These are phyloP conservation scores for Neoascia interrupta DNA, from an alignment of 2,888 invertebrate genomes.

Conservation along the genomic window DNA sequence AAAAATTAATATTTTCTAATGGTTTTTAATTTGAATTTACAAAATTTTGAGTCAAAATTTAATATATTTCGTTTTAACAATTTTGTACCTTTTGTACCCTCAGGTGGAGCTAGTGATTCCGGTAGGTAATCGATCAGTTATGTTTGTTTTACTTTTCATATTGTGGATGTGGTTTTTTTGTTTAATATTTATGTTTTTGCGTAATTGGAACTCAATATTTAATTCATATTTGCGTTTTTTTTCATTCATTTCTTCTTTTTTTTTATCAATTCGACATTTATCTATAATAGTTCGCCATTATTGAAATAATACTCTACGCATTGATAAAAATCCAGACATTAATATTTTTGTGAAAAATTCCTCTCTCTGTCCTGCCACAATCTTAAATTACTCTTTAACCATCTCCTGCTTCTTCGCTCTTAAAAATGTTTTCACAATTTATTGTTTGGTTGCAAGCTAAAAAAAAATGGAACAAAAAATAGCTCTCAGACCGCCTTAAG, in stretches of 20 bases:
- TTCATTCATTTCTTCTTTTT: slow-evolving; percentile 40
- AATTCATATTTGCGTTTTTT: slow-evolving; percentile 31
- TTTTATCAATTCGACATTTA: slow-evolving; percentile 38
- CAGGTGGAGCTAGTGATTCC: slow-evolving; percentile 81
- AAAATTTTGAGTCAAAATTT: slow-evolving; percentile 51
- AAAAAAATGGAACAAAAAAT: slow-evolving; percentile 21
- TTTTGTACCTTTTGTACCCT: slow-evolving; percentile 47
- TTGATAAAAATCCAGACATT: slow-evolving; percentile 68
- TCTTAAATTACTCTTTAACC: not conserved
- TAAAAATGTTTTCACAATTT: not conserved
- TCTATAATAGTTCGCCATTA: slow-evolving; percentile 55
- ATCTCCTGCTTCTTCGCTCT: not conserved
- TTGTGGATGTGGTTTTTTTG: slow-evolving; percentile 45
- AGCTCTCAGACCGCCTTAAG: slow-evolving; percentile 41
- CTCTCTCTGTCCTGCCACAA: not conserved
- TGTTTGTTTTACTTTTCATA: slow-evolving; percentile 60
- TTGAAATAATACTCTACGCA: no score
- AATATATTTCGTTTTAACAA: slow-evolving; percentile 51
- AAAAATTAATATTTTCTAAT: slow-evolving; percentile 32
- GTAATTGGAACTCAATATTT: slow-evolving; percentile 61
- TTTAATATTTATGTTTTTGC: slow-evolving; percentile 34
- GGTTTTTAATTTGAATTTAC: slow-evolving; percentile 45
- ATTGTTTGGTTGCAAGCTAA: slow-evolving; percentile 32
- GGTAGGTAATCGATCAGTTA: slow-evolving; percentile 79
- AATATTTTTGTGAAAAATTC: slow-evolving; percentile 24